A percentile compares a stretch with the other conserved stretches of the same genome.
Conservation (phyloP, 2,888 invertebrate genomes). For the Eulithis prunata region DNA sequence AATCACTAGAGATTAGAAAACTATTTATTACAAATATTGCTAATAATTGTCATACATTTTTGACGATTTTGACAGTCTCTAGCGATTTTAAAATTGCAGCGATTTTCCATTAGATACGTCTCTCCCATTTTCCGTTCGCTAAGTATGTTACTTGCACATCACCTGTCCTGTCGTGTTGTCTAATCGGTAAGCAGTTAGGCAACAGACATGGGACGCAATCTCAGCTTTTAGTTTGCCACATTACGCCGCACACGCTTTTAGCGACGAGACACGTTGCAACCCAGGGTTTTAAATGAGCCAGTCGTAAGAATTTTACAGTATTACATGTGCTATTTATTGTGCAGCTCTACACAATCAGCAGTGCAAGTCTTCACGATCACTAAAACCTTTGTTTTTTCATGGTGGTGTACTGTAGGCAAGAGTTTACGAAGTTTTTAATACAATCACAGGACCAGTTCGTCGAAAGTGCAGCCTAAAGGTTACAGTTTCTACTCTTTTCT, state of each 20-base stretch:
- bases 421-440: too few species aligned
- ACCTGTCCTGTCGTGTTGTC: slow-evolving; percentile 22
- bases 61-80: background rate
- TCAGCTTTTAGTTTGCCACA: slow-evolving; percentile 50
- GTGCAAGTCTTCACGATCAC: too few species aligned
- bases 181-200: slow-evolving; percentile 28
- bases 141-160: slow-evolving; percentile 4
- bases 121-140: background rate
- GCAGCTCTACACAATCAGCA: too few species aligned
- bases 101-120: background rate
- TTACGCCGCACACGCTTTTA: slow-evolving; percentile 54
- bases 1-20: too few species aligned
- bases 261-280: slow-evolving; percentile 18
- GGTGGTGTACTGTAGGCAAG: too few species aligned
- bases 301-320: background rate
- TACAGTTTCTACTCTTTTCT: too few species aligned
- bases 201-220: slow-evolving; percentile 36
- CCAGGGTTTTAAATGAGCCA: background rate
- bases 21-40: too few species aligned
- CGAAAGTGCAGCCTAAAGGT: too few species aligned
- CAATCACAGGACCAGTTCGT: too few species aligned
- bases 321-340: background rate
- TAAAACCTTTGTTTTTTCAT: too few species aligned
- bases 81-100: background rate
- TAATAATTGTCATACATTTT: too few species aligned